A percentile compares a stretch with the other conserved stretches of the same genome.
phyloP scores from a whole-genome alignment of 2,888 invertebrate species.

The Didymodactylos carnosus region DNA sequence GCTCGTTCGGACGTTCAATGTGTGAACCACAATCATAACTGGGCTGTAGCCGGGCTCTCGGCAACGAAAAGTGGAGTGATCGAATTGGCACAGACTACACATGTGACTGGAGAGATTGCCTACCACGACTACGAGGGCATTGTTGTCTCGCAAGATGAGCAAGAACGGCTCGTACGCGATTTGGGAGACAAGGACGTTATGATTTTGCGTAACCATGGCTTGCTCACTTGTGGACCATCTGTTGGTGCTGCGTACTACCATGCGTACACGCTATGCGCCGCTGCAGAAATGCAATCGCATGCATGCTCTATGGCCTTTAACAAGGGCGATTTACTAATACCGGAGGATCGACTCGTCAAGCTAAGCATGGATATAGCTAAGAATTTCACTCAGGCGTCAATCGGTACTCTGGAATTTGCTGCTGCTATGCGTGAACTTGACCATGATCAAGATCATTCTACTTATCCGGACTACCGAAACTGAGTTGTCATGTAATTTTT shows the following conservation, averaged over 20 bases:
- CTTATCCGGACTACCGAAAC: neutral
- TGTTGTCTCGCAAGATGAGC: conserved; percentile 57
- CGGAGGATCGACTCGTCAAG: neutral
- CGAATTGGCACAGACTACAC: neutral
- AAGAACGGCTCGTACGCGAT: conserved; percentile 66
- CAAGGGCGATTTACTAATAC: neutral
- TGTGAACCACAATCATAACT: conserved; percentile 9
- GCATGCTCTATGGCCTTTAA: neutral
- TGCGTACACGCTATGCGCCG: conserved; percentile 35
- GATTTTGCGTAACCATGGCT: conserved; percentile 55
- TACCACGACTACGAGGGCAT: conserved; percentile 53
- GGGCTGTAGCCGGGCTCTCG: conserved; percentile 1
- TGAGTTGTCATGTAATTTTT: neutral
- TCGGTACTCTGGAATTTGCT: neutral
- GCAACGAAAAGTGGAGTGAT: neutral
- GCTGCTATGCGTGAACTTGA: neutral
- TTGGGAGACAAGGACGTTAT: conserved; percentile 48
- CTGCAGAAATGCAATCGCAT: conserved; percentile 47
- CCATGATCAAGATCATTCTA: neutral
- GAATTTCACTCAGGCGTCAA: neutral
- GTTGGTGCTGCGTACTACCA: conserved; percentile 84
- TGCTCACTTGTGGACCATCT: conserved; percentile 76
- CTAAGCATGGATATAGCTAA: neutral
- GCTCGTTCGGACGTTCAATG: conserved; percentile 14
- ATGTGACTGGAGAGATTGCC: conserved; percentile 52